phyloP scores from a whole-genome alignment of 2,888 invertebrate species.

The Epinotia ramella region DNA sequence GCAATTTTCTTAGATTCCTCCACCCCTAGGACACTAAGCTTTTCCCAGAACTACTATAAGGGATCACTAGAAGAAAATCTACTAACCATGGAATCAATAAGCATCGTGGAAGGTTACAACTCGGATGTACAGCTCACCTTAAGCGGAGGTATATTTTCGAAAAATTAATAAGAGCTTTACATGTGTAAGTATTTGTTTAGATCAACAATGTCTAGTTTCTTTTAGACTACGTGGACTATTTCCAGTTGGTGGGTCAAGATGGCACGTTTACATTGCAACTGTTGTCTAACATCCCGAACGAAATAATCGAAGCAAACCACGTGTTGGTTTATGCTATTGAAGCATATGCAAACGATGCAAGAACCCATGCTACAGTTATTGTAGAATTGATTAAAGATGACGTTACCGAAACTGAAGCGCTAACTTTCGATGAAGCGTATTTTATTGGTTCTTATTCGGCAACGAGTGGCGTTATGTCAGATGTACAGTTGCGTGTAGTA shows the following conservation, averaged over 20 bases:
- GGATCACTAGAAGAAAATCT: constrained; percentile 50
- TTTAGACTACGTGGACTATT: constrained; percentile 56
- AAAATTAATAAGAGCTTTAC: not conserved
- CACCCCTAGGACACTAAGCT: constrained; percentile 46
- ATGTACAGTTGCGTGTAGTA: constrained; percentile 32
- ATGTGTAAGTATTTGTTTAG: not conserved
- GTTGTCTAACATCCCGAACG: constrained; percentile 46
- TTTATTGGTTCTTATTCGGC: constrained; percentile 48
- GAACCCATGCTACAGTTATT: constrained; percentile 44
- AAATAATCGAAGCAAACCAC: constrained; percentile 48
- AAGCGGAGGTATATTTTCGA: constrained; percentile 53
- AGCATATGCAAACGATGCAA: constrained; percentile 47
- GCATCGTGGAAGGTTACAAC: constrained; percentile 49
- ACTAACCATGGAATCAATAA: constrained; percentile 49
- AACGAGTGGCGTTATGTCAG: constrained; percentile 32
- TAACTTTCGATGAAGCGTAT: constrained; percentile 24
- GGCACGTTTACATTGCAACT: constrained; percentile 50
- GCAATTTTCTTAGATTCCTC: constrained; percentile 47
- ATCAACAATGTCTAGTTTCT: constrained; percentile 48
- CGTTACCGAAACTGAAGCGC: not conserved
- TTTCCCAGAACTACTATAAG: constrained; percentile 52
- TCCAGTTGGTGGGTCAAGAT: constrained; percentile 51
- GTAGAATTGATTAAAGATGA: constrained; percentile 18
- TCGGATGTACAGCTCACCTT: constrained; percentile 48
- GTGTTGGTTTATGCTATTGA: constrained; percentile 53